These are phyloP conservation scores for Drosophila affinis DNA, from an alignment of 2,888 invertebrate species.

Conservation along the genomic window DNA sequence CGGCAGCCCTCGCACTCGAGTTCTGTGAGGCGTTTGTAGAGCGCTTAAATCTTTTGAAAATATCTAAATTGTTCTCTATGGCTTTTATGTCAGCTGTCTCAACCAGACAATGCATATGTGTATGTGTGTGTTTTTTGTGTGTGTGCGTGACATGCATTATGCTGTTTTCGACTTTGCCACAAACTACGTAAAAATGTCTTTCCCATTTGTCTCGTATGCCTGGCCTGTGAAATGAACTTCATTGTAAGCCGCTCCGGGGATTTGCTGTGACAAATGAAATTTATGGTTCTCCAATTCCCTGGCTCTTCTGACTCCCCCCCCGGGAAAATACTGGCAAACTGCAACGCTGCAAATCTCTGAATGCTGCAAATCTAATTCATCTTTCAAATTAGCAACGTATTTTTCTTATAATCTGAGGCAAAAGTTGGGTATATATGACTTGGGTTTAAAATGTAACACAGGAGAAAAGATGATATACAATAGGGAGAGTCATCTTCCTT, in stretches of 20 bases:
- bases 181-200: conserved; percentile 69
- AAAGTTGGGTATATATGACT: not conserved
- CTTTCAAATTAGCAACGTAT: conserved; percentile 70
- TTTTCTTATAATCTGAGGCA: conserved; percentile 30
- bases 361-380: conserved; percentile 69
- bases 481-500: too few species aligned
- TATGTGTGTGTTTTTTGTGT: conserved; percentile 9
- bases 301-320: not conserved
- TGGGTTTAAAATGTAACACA: not conserved
- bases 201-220: conserved; percentile 31
- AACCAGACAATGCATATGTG: conserved; percentile 56
- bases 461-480: too few species aligned
- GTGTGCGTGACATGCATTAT: conserved; percentile 72
- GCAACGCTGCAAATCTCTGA: conserved; percentile 68
- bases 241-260: conserved; percentile 67
- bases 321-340: conserved; percentile 36
- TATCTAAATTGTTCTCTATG: conserved; percentile 76
- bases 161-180: conserved; percentile 77
- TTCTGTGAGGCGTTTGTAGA: conserved; percentile 46
- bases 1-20: conserved; percentile 11
- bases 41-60: conserved; percentile 74
- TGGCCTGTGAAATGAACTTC: conserved; percentile 58
- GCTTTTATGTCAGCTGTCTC: conserved; percentile 74
- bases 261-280: conserved; percentile 76
- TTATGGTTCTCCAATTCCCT: conserved; percentile 64